Conservation (phyloP, 2,797 vertebrate species). For the Poliocrania exsul region DNA sequence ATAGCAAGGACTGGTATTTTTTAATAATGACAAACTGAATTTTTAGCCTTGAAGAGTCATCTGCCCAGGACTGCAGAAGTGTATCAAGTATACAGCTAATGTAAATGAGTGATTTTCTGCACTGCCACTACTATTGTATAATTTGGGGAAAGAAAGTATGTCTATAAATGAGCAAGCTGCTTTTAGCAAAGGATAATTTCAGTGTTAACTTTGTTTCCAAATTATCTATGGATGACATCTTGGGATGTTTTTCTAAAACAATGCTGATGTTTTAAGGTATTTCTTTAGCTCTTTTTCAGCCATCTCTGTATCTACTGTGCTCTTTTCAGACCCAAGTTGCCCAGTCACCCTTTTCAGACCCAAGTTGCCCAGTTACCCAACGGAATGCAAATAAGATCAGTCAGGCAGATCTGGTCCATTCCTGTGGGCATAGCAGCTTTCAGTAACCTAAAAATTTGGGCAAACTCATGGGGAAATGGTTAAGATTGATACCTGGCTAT, state of each 20-base stretch:
- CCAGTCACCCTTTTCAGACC: not conserved
- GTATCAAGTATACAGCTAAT: not conserved
- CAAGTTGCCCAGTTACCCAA: not conserved
- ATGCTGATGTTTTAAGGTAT: not conserved
- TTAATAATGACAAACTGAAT: conserved; percentile 44
- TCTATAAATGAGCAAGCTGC: not conserved
- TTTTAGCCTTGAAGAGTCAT: not conserved
- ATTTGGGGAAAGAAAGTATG: not conserved
- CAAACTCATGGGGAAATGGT: not conserved
- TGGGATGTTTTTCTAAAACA: not conserved
- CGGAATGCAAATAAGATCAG: not conserved
- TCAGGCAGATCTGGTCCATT: not conserved
- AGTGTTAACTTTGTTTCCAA: not conserved
- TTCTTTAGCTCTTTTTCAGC: not conserved
- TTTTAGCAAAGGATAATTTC: not conserved
- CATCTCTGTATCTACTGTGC: not conserved
- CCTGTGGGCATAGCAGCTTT: not conserved
- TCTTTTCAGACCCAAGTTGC: not conserved
- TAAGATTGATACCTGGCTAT: not conserved
- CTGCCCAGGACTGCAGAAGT: not conserved
- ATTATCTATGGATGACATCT: not conserved
- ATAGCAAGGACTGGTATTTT: conserved; percentile 54
- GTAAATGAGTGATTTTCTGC: not conserved
- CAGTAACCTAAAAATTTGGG: not conserved
- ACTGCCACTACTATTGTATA: not conserved